Conservation (phyloP, 2,888 invertebrate genomes). For the Nomada lathburiana region DNA sequence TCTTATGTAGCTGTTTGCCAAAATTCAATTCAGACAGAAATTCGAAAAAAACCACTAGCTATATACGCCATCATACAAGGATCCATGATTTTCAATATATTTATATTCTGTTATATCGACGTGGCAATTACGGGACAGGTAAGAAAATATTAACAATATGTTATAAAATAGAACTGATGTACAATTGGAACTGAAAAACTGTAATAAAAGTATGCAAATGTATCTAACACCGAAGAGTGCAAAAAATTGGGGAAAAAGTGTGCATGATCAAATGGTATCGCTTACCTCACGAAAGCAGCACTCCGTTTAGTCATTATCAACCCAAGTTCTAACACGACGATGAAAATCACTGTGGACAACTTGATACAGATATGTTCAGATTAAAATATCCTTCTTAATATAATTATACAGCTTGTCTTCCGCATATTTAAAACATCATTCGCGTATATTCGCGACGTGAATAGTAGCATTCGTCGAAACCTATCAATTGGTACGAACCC, state of each 20-base stretch:
- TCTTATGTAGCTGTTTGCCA: background rate
- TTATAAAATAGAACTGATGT: background rate
- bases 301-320: slow-evolving; percentile 62
- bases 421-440: slow-evolving; percentile 49
- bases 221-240: slow-evolving; percentile 54
- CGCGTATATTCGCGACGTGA: slow-evolving; percentile 31
- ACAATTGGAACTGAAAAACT: no score
- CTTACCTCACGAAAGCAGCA: slow-evolving; percentile 61
- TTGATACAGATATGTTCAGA: slow-evolving; percentile 56
- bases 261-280: slow-evolving; percentile 72
- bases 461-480: background rate
- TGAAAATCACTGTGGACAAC: slow-evolving; percentile 70
- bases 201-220: background rate
- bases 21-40: slow-evolving; percentile 17
- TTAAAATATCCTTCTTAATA: background rate
- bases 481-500: no score
- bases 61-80: slow-evolving; percentile 37
- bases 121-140: slow-evolving; percentile 67
- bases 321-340: slow-evolving; percentile 63
- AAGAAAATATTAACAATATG: slow-evolving; percentile 7
- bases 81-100: slow-evolving; percentile 78
- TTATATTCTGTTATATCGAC: slow-evolving; percentile 78
- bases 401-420: background rate
- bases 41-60: background rate
- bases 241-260: slow-evolving; percentile 66